Conservation (phyloP, 1,140 invertebrate species). For the Heliconius hermathena region DNA sequence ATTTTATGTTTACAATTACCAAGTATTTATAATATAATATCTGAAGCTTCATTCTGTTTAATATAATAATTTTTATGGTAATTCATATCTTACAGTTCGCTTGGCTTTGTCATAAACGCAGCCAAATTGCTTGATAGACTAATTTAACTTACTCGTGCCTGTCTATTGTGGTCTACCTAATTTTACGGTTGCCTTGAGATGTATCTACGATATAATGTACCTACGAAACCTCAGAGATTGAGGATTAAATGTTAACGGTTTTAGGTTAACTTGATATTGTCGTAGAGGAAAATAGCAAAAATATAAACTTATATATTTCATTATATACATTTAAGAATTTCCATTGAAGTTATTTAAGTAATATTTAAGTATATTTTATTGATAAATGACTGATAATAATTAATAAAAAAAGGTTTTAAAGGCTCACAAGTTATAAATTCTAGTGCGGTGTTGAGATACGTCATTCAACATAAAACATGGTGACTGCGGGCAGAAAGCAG, state of each 20-base stretch:
- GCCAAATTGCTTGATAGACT: neutral
- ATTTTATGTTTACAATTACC: neutral
- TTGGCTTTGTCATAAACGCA: neutral
- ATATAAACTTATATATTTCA: neutral
- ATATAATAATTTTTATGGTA: conserved; percentile 8
- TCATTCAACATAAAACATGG: too few relatives aligned
- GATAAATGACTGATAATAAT: too few relatives aligned
- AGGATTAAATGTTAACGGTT: neutral
- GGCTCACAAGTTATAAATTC: too few relatives aligned
- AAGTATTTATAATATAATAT: neutral
- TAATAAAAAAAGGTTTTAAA: too few relatives aligned
- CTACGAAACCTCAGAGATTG: conserved; percentile 3
- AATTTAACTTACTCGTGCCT: conserved; percentile 12
- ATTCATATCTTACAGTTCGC: neutral
- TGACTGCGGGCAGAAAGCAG: too few relatives aligned
- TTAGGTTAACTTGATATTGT: neutral
- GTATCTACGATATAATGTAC: conserved; percentile 1
- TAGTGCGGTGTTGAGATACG: too few relatives aligned
- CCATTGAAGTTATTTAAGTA: neutral
- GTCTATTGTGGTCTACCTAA: conserved; percentile 12
- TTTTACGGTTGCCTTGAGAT: conserved; percentile 12
- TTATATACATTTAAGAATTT: neutral
- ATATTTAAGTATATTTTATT: neutral
- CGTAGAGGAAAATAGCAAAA: neutral
- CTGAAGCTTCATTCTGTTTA: neutral